phyloP scores from a whole-genome alignment of 2,888 invertebrate genomes.

The Leptarthrus brevirostris region DNA sequence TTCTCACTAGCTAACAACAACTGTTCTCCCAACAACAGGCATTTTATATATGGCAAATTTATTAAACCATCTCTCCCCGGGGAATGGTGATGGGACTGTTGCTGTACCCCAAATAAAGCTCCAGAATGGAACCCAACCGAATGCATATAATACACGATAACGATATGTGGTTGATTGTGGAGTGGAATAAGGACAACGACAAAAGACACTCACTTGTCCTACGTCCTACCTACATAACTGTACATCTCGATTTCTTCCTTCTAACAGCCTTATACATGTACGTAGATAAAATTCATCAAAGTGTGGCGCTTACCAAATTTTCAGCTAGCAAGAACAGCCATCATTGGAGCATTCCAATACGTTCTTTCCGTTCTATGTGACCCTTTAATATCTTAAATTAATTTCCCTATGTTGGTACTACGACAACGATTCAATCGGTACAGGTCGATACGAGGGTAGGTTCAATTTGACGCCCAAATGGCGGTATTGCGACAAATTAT shows the following conservation, averaged over 20 bases:
- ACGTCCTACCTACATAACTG: background rate
- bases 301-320: slow-evolving; percentile 3
- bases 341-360: background rate
- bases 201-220: slow-evolving; percentile 14
- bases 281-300: background rate
- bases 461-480: background rate
- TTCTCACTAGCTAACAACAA: slow-evolving; percentile 32
- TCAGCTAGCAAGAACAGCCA: background rate
- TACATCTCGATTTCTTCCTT: background rate
- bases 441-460: background rate
- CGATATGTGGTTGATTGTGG: slow-evolving; percentile 36
- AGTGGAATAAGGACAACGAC: slow-evolving; percentile 48
- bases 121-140: slow-evolving; percentile 32
- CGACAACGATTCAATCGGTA: background rate
- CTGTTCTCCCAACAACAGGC: slow-evolving; percentile 3
- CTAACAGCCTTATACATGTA: background rate
- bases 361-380: background rate
- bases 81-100: background rate
- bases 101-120: slow-evolving; percentile 16
- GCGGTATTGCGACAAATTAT: too few species aligned
- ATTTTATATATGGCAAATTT: slow-evolving; percentile 43
- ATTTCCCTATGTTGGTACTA: background rate
- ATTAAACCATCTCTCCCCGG: slow-evolving; percentile 39
- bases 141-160: slow-evolving; percentile 43
- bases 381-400: background rate